Base-by-base conservation (phyloP, 1,140 invertebrate genomes). In the Cecropterus lyciades region DNA sequence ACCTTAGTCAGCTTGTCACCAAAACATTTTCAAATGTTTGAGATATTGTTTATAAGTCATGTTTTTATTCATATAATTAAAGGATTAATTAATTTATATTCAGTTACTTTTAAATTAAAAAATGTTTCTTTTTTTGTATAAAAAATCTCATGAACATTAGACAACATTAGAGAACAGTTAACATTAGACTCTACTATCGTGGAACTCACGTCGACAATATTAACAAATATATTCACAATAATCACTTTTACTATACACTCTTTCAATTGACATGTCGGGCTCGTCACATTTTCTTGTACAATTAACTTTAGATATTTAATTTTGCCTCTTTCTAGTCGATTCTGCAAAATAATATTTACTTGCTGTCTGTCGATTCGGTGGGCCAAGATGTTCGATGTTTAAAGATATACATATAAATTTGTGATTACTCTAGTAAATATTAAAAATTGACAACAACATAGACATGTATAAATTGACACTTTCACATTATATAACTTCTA, bases 201-300 rank as follows among this genome's bases (percentile, higher is more conserved):
- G 33, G 40, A 7, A 43, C 13, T 14, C 13, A 4, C 13, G 13
- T 43, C 40, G 40, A 43, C 14, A 43, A 43, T 43, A 43, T 43
- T 55, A 53, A 40, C 33, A 69, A 76, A 78, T 66, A 74, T 75
- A 84, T 80, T 80, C 78, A 86, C 75, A 81, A 77, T 82, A 83
- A 81, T 73, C 65, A 64, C 52, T 73, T 76, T 78, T 75, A 73
- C 77, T 89, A 81, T 85, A 87, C 83, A 89, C 67, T 81, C 84
- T 75, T 80, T 85, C 82, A 91, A 89, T 91, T 91, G 87, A 91
- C 86, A 85, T 86, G 65, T 91, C 82, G 89, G 86, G 85, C 78
- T 73, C 79, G 77, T 88, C 80, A 73, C 75, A 40, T 73, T 77
- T 78, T 85, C 80, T 85, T 85, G 80, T 91, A 89, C 84, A 89